phyloP scores from a whole-genome alignment of 2,888 invertebrate species.

The Uropetala carovei region DNA sequence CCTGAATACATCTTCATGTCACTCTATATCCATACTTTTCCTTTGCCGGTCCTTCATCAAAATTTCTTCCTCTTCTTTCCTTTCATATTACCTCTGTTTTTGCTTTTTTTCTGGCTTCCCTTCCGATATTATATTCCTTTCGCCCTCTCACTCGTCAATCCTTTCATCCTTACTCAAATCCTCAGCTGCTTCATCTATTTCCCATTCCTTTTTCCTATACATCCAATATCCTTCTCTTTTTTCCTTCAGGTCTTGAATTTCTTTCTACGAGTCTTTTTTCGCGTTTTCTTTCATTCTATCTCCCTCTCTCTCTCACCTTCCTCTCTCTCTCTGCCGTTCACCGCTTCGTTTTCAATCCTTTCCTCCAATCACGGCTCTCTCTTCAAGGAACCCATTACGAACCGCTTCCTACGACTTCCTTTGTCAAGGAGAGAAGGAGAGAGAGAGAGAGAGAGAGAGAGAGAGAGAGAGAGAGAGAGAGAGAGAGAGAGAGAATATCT shows the following conservation, averaged over 20 bases:
- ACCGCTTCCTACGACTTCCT: not conserved
- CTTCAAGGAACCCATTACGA: constrained; percentile 13
- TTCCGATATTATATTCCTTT: not conserved
- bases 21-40: not conserved
- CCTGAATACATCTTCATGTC: not conserved
- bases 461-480: not conserved
- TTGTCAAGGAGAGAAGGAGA: not conserved
- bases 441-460: not conserved
- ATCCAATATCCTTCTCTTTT: not conserved
- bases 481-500: not conserved
- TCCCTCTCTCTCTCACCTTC: not conserved
- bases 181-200: not conserved
- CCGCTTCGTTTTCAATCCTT: not conserved
- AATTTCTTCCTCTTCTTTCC: not conserved
- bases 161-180: constrained; percentile 13
- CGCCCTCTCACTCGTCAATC: not conserved
- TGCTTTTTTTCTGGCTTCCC: not conserved
- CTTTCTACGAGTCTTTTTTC: not conserved
- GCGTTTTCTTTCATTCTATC: not conserved
- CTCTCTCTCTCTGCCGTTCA: not conserved
- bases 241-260: not conserved
- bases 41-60: not conserved
- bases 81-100: not conserved
- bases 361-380: not conserved
- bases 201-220: too few species aligned